Evolutionary conservation across 2,113 vertebrate species (phyloP).

Genomic region (Tragelaphus strepsiceros): DNA sequence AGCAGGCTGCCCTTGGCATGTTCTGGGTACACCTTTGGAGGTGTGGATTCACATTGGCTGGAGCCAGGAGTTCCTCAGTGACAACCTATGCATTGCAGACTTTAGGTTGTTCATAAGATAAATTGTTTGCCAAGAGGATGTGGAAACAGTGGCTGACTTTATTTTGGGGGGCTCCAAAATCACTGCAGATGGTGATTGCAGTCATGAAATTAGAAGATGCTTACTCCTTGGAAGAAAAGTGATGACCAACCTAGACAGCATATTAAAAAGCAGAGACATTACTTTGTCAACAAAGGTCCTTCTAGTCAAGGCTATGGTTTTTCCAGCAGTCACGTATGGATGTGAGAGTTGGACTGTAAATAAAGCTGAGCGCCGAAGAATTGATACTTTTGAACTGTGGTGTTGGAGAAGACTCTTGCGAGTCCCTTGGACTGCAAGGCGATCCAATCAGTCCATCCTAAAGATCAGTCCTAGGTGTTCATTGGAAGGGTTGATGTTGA

Average conservation of each 20-base stretch:
- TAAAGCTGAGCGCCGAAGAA: accelerated
- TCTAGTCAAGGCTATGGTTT: not conserved
- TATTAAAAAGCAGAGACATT: not conserved
- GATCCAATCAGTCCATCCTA: not conserved
- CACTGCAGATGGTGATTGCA: not conserved
- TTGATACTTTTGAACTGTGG: not conserved
- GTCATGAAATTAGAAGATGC: not conserved
- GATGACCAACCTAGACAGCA: not conserved
- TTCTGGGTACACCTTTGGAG: not conserved
- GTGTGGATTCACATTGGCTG: not conserved
- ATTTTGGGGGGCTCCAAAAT: not conserved
- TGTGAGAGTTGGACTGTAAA: not conserved
- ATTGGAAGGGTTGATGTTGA: not conserved
- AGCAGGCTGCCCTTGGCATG: too few relatives aligned
- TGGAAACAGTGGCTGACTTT: not conserved
- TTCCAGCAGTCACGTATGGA: not conserved
- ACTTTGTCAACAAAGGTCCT: not conserved
- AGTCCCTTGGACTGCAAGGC: not conserved
- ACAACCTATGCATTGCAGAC: not conserved
- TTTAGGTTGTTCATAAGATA: not conserved
- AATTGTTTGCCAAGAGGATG: not conserved
- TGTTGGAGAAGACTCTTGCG: not conserved
- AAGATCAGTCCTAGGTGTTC: not conserved
- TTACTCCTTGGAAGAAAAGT: not conserved
- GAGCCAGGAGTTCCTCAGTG: not conserved